A percentile compares a stretch with the other conserved stretches of the same genome.
phyloP scores from a whole-genome alignment of 2,888 invertebrate genomes.

The Epistrophe eligans region DNA sequence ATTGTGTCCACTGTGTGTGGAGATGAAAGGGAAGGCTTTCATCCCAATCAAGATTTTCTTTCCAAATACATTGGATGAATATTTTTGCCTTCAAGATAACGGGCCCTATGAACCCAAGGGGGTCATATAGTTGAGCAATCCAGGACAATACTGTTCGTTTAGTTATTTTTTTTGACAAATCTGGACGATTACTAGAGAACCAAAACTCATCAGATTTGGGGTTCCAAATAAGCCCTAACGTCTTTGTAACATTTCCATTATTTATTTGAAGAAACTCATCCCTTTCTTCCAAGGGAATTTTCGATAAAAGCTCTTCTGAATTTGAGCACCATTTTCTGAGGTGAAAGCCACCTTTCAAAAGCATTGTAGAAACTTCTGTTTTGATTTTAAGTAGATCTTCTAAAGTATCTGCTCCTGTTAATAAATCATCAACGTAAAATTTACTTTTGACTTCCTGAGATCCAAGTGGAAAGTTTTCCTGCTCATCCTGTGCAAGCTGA shows the following conservation, averaged over 20 bases:
- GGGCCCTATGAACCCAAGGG: too few species aligned
- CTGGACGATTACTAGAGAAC: background rate
- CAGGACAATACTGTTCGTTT: background rate
- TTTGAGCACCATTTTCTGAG: constrained; percentile 16
- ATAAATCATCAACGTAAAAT: too few species aligned
- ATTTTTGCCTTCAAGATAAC: too few species aligned
- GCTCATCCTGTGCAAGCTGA: too few species aligned
- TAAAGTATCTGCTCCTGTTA: too few species aligned
- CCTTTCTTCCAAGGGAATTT: background rate
- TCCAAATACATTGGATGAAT: too few species aligned
- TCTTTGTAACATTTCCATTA: constrained; percentile 19
- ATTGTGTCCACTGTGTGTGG: too few species aligned
- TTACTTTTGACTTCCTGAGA: too few species aligned
- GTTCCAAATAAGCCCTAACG: constrained; percentile 33
- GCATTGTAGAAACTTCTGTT: constrained; percentile 1
- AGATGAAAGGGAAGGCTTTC: too few species aligned
- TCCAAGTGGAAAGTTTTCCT: too few species aligned
- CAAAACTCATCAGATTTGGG: background rate
- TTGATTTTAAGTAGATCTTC: constrained; percentile 14
- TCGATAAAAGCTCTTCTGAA: background rate
- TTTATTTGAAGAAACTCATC: background rate
- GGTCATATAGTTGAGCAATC: too few species aligned
- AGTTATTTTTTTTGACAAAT: background rate
- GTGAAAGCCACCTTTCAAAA: constrained; percentile 18
- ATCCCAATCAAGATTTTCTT: too few species aligned